Percentiles rank a stretch among this genome's conserved stretches.
phyloP scores from a whole-genome alignment of 2,888 invertebrate genomes.

The Ormia ochracea region DNA sequence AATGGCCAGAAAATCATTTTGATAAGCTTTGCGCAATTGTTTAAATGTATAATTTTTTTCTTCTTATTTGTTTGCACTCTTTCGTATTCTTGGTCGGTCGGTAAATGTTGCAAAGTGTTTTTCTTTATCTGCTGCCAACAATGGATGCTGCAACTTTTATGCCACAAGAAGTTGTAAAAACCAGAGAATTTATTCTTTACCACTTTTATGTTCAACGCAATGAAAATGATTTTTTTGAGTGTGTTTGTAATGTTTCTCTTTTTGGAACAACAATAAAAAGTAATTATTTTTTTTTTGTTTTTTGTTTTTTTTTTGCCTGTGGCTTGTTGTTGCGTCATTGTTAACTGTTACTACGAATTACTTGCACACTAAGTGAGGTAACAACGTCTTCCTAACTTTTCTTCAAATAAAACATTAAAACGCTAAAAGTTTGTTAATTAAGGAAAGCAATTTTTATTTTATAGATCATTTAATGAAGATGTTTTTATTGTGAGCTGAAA shows the following conservation, averaged over 20 bases:
- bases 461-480: no score
- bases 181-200: background rate
- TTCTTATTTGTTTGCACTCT: background rate
- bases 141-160: slow-evolving; percentile 7
- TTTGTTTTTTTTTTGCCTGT: background rate
- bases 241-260: background rate
- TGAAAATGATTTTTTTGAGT: background rate
- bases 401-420: no score
- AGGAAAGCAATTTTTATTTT: no score
- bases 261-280: background rate
- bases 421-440: no score
- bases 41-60: background rate
- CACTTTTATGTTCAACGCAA: background rate
- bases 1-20: slow-evolving; percentile 39
- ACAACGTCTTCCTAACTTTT: background rate
- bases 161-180: slow-evolving; percentile 11
- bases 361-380: background rate
- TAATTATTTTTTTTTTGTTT: slow-evolving; percentile 28
- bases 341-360: background rate
- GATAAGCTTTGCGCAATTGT: slow-evolving; percentile 7
- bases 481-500: no score
- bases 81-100: background rate
- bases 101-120: background rate
- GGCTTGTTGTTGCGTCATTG: background rate
- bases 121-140: background rate